Evolutionary conservation across 2,888 invertebrate species (phyloP), one percentile per base, ranked within the genome.

Genomic region (Tiliacea aurago): DNA sequence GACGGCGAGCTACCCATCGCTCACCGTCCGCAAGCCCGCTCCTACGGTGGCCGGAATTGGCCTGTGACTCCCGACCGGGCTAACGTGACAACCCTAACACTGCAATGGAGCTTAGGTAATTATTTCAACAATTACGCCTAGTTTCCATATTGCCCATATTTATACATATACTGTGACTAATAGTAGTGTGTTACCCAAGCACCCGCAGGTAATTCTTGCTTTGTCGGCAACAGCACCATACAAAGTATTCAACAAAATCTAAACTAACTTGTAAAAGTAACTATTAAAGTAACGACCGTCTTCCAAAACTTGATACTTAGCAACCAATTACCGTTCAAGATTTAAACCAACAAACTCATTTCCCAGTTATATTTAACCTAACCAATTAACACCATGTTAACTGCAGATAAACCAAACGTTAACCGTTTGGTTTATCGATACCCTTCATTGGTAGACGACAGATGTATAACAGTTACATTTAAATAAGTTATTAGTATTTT

Each of bases 331-430:
- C 67, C 55, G 59, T 70, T 76, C 70, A 76, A 70, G 62, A 73
- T 79, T 69, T 56, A 69, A 82, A 82, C 85, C 78, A 71, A 77
- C 85, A 73, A 70, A 82, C 70, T 84, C 62, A 77, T 70, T 70
- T 63, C 73, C 68, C 49, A 70, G 85, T 81, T 86, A 85, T 79
- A 84, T 75, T 83, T 85, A 83, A 86, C 85, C 73, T 18, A 49
- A 78, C 70, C 78, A 87, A 82, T 86, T 78, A 82, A 76, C 88
- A 81, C 76, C 72, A 70, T 79, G 84, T 74, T 83, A 83, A 79
- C 59, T 69, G 58, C 59, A 66, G 73, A 70, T 78, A 76, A 74
- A 82, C 69, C 58, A 61, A 78, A 80, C 67, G 69, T 84, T 82
- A 76, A 81, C n/a, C 5, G 51, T 51, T 51, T 51, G 7, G 53